Conservation (phyloP, 2,888 invertebrate species). For the Melieria crassipennis region DNA sequence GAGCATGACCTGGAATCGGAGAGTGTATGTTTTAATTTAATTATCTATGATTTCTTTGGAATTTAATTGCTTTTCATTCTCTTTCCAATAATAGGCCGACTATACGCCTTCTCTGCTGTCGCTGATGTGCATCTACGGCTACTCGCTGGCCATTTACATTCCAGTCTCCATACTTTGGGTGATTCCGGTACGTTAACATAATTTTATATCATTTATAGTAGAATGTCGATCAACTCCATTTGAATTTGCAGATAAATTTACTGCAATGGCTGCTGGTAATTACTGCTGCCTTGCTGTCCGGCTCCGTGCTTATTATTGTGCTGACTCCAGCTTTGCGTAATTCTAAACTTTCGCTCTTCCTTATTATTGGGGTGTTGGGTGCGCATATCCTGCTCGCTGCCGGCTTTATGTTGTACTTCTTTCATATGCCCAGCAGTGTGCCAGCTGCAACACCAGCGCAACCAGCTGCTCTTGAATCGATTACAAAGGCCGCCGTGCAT, state of each 20-base stretch:
- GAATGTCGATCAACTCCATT: neutral
- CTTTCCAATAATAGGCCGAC: constrained; percentile 63
- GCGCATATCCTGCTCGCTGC: constrained; percentile 85
- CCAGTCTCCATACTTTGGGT: constrained; percentile 94
- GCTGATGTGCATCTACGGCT: constrained; percentile 93
- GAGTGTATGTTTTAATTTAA: constrained; percentile 66
- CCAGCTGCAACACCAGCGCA: neutral
- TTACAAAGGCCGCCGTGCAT: constrained; percentile 33
- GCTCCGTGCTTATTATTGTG: constrained; percentile 84
- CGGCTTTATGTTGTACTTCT: constrained; percentile 87
- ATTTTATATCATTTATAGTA: neutral
- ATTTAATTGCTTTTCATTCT: neutral
- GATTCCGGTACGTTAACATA: constrained; percentile 71
- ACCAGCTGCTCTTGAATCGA: constrained; percentile 23
- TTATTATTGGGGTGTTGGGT: constrained; percentile 74
- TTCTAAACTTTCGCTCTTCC: constrained; percentile 73
- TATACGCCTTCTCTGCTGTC: constrained; percentile 80
- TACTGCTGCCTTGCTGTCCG: constrained; percentile 84
- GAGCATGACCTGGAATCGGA: constrained; percentile 73
- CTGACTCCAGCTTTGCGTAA: constrained; percentile 79
- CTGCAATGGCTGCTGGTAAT: constrained; percentile 90
- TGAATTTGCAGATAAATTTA: constrained; percentile 68
- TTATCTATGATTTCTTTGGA: neutral
- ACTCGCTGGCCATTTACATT: constrained; percentile 92
- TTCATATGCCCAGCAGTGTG: constrained; percentile 69